Conservation (phyloP, 2,797 vertebrate genomes). For the Rhinichthys osculus region DNA sequence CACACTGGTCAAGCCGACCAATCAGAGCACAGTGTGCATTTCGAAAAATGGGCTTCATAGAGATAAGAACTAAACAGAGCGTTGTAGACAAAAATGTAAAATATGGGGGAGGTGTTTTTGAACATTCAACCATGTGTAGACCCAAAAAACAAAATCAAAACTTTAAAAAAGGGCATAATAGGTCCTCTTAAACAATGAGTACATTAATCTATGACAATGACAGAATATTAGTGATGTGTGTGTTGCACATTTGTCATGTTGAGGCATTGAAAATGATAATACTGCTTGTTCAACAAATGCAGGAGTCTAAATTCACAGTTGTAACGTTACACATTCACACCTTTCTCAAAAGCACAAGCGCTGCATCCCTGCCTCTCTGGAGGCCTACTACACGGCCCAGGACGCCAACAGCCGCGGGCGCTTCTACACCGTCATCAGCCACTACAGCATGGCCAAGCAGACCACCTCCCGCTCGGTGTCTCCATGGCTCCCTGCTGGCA, state of each 20-base stretch:
- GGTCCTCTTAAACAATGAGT: neutral
- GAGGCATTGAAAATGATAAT: neutral
- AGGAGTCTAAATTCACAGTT: neutral
- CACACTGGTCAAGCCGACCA: too few species aligned
- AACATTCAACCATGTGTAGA: neutral
- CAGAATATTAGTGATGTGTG: neutral
- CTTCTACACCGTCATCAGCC: slow-evolving; percentile 99
- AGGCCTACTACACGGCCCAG: slow-evolving; percentile 96
- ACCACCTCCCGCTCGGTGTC: slow-evolving; percentile 94
- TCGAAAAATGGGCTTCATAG: too few species aligned
- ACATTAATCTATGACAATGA: neutral
- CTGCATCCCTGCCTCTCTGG: slow-evolving; percentile 96
- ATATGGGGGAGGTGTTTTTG: too few species aligned
- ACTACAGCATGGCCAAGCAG: slow-evolving; percentile 99
- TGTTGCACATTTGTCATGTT: neutral
- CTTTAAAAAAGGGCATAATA: neutral
- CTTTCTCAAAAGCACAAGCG: slow-evolving; percentile 88
- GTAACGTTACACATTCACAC: slow-evolving; percentile 1
- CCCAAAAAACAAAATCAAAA: neutral
- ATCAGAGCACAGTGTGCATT: too few species aligned
- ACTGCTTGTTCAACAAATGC: neutral
- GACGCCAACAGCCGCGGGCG: slow-evolving; percentile 93
- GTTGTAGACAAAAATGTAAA: too few species aligned
- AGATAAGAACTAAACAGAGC: too few species aligned
- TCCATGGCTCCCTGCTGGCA: slow-evolving; percentile 91